Conservation (phyloP, 2,888 invertebrate species). For the Gortyna flavago region DNA sequence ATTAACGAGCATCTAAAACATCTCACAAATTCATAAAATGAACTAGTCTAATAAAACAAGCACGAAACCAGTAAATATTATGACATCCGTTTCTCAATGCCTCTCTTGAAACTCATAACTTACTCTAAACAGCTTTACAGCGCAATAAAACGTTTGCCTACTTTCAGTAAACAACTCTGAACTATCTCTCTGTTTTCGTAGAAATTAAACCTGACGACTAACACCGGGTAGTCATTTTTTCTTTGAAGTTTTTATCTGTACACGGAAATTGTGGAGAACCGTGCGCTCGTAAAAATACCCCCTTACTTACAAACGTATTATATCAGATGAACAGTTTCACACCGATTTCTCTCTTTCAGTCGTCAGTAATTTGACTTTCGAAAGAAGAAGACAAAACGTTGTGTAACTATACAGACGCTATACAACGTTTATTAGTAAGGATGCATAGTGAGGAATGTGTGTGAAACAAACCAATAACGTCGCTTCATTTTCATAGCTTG, state of each 20-base stretch:
- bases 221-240: background rate
- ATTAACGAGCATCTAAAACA: conserved; percentile 20
- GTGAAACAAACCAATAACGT: too few species aligned
- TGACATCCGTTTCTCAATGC: conserved; percentile 48
- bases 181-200: conserved; percentile 19
- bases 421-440: too few species aligned
- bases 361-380: too few species aligned
- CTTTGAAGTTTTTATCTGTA: conserved; percentile 6
- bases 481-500: too few species aligned
- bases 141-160: conserved; percentile 46
- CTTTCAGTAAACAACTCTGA: conserved; percentile 39
- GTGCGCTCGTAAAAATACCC: too few species aligned
- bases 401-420: too few species aligned
- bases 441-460: too few species aligned
- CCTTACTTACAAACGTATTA: too few species aligned
- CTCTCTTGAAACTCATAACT: conserved; percentile 42
- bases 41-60: conserved; percentile 30
- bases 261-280: conserved; percentile 26
- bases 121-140: conserved; percentile 47
- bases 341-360: too few species aligned
- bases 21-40: conserved; percentile 20
- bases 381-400: too few species aligned
- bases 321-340: too few species aligned
- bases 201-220: conserved; percentile 7
- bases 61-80: conserved; percentile 44